phyloP scores from a whole-genome alignment of 2,888 invertebrate genomes.

The Hemicrepidius hirtus region DNA sequence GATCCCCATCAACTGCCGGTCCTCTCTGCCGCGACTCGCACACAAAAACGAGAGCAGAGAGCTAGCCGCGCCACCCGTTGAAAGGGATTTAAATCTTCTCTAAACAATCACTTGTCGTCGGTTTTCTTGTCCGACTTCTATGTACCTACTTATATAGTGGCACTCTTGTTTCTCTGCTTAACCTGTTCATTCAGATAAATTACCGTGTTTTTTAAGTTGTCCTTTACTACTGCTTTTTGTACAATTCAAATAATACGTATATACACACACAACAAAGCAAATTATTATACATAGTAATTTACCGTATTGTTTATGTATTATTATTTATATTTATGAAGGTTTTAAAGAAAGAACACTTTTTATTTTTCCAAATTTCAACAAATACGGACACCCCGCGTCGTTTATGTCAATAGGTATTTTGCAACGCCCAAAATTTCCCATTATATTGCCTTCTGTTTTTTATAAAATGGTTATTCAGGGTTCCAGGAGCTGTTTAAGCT shows the following conservation, averaged over 20 bases:
- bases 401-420: slow-evolving; percentile 50
- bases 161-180: slow-evolving; percentile 72
- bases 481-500: slow-evolving; percentile 75
- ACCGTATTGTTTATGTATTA: slow-evolving; percentile 64
- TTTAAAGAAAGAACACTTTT: slow-evolving; percentile 58
- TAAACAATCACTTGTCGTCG: slow-evolving; percentile 65
- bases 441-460: slow-evolving; percentile 66
- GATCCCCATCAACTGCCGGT: slow-evolving; percentile 39
- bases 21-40: background rate
- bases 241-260: slow-evolving; percentile 41
- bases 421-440: slow-evolving; percentile 56
- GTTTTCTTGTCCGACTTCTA: slow-evolving; percentile 40
- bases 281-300: slow-evolving; percentile 57
- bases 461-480: slow-evolving; percentile 73
- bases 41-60: background rate
- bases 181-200: slow-evolving; percentile 62
- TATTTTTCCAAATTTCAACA: slow-evolving; percentile 60
- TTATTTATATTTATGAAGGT: slow-evolving; percentile 64
- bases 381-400: slow-evolving; percentile 49
- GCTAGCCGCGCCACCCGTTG: slow-evolving; percentile 50
- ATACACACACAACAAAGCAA: slow-evolving; percentile 31
- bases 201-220: slow-evolving; percentile 30
- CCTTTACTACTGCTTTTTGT: slow-evolving; percentile 36
- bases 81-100: slow-evolving; percentile 63
- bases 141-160: slow-evolving; percentile 57